Evolutionary conservation across 1,140 invertebrate species (phyloP).

Genomic region (Heterodera carotae): DNA sequence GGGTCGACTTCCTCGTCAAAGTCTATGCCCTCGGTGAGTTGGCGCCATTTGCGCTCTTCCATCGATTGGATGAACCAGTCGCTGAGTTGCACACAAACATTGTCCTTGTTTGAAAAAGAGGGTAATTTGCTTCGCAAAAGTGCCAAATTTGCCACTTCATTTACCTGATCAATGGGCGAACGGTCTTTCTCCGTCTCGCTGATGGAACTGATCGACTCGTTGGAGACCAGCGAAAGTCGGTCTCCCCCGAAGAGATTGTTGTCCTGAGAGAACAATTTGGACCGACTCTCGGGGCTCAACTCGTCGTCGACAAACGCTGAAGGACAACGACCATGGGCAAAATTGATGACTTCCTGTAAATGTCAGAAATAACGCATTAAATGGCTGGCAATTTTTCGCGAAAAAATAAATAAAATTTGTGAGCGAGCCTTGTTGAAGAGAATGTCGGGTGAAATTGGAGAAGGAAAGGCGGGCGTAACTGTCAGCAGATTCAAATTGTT

Average conservation of each 20-base stretch:
- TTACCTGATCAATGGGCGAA: conserved; percentile 10
- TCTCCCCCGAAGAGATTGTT: conserved; percentile 16
- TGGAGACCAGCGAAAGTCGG: conserved; percentile 17
- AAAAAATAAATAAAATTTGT: too few relatives aligned
- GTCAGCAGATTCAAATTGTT: conserved; percentile 11
- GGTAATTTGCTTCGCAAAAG: too few relatives aligned
- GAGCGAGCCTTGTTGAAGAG: conserved; percentile 15
- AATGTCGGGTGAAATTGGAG: conserved; percentile 25
- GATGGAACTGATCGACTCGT: conserved; percentile 18
- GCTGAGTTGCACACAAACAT: conserved; percentile 24
- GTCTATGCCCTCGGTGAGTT: conserved; percentile 19
- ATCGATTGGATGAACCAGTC: conserved; percentile 23
- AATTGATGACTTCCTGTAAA: neutral
- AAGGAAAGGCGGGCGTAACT: conserved; percentile 21
- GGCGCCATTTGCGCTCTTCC: conserved; percentile 19
- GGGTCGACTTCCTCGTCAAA: conserved; percentile 24
- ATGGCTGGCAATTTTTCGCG: neutral
- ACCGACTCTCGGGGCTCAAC: conserved; percentile 2
- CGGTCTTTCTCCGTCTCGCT: conserved; percentile 8
- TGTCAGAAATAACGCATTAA: too few relatives aligned
- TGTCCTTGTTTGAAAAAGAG: too few relatives aligned
- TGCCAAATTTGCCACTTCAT: neutral
- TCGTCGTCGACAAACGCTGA: conserved; percentile 5
- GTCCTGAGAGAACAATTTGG: conserved; percentile 17
- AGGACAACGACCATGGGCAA: neutral